Evolutionary conservation across 2,797 vertebrate species (phyloP), one percentile per base, ranked within the genome.

Genomic region (Peromyscus attwateri): DNA sequence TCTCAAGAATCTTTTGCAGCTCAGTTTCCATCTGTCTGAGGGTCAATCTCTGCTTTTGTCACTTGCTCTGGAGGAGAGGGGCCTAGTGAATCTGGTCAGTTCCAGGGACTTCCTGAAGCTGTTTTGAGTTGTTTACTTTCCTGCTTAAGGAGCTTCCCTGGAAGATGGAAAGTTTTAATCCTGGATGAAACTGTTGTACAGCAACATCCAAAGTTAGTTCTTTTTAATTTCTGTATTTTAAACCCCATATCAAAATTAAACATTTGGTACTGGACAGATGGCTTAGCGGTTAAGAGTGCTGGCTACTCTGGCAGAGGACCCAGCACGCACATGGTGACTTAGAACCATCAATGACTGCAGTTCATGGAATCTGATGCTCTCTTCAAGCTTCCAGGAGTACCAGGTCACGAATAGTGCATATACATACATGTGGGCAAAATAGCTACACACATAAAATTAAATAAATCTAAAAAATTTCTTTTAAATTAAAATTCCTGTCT

Each of bases 401-500:
- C 23, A 73, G 46, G 37, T 27, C n/a, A 37, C 68, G 57, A 64
- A 84, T 75, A 31, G 31, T 85, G 1, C 27, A 46, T 3, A 3
- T n/a, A 46, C 34, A 52, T 16, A 52, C 31, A 25, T 16, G 19
- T 68, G 83, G 31, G 31, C 31, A 70, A 70, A 85, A 43, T 13
- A 64, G 83, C 31, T 34, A 13, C 27, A 52, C 21, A 70, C 23
- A 25, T 49, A n/a, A 12, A 85, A n/a, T n/a, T 85, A 70, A 85
- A 85, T 52, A 68, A 23, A 46, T 34, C 19, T 46, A 14, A 68
- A 68, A 17, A 12, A 14, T 94, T 92, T 81, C 19, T 92, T 80
- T 23, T 19, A 95, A 94, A 73, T 91, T 94, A 79, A 70, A 87
- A 64, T 64, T 92, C 75, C 57, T 14, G 73, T 92, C 25, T 55